Percentiles rank a stretch among this genome's conserved stretches.
Evolutionary conservation across 1,140 invertebrate genomes (phyloP).

Genomic region (Gonioctena quinquepunctata): DNA sequence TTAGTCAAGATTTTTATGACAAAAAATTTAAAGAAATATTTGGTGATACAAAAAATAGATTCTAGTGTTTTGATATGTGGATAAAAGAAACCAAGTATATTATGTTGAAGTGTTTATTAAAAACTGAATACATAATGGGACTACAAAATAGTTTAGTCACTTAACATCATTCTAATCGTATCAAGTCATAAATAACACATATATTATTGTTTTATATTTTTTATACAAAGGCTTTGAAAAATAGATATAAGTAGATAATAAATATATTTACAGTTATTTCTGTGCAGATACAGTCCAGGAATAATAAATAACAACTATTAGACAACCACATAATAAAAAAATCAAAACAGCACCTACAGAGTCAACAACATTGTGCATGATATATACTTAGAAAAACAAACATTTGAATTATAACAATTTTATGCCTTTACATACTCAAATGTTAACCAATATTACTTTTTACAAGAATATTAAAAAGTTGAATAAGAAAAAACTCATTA

Average conservation of each 20-base stretch:
- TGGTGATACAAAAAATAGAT: too few species aligned
- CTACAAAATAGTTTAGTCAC: background rate
- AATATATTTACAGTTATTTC: constrained; percentile 19
- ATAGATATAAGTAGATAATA: background rate
- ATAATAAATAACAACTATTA: background rate
- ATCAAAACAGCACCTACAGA: background rate
- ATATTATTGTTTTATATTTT: background rate
- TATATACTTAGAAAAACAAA: background rate
- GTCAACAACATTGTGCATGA: background rate
- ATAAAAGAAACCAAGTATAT: background rate
- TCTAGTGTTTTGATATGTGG: too few species aligned
- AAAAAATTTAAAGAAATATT: too few species aligned
- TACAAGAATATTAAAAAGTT: background rate
- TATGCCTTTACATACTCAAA: background rate
- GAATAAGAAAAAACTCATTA: background rate
- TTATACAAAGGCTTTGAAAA: constrained; percentile 15
- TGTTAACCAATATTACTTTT: background rate
- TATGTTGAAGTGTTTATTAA: background rate
- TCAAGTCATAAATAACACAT: background rate
- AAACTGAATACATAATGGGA: background rate
- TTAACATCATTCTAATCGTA: background rate
- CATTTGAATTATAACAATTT: background rate
- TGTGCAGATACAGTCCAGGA: background rate
- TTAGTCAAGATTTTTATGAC: too few species aligned
- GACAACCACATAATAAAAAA: background rate